Conservation (phyloP, 1,140 invertebrate genomes). For the Subanguina moxae region DNA sequence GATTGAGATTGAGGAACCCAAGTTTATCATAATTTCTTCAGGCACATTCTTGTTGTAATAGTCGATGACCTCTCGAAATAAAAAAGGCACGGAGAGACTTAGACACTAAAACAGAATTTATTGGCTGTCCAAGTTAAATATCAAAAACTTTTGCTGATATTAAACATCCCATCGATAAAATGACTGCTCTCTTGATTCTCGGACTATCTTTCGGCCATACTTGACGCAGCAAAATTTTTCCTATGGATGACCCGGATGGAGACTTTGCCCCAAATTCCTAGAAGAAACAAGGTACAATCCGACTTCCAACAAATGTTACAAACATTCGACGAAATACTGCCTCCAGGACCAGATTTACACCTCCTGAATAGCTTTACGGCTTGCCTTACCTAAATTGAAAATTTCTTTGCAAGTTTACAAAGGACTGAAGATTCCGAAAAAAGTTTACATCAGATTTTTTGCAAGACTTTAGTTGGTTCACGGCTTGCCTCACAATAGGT, state of each 20-base stretch:
- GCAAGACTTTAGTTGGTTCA: background rate
- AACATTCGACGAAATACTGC: conserved; percentile 36
- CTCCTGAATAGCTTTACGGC: background rate
- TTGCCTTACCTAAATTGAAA: background rate
- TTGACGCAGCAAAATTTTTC: conserved; percentile 80
- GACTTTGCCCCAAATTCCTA: conserved; percentile 32
- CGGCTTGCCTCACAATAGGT: background rate
- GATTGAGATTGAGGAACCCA: conserved; percentile 57
- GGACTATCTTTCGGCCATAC: conserved; percentile 91
- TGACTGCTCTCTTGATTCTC: conserved; percentile 75
- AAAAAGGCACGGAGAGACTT: conserved; percentile 90
- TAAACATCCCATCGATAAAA: conserved; percentile 70
- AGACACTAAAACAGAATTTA: conserved; percentile 69
- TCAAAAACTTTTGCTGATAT: conserved; percentile 62
- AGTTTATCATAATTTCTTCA: conserved; percentile 59
- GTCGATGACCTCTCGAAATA: conserved; percentile 90
- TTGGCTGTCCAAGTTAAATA: conserved; percentile 6
- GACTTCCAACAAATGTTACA: background rate
- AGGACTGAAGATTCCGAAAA: too few relatives aligned
- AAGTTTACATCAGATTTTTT: background rate
- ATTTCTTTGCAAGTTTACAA: background rate
- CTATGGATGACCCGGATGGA: conserved; percentile 70
- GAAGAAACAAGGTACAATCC: background rate
- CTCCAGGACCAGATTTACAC: conserved; percentile 18
- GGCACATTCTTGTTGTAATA: conserved; percentile 69